These are phyloP conservation scores for Drosophila repleta DNA, from an alignment of 1,140 invertebrate genomes.

Conservation along the genomic window DNA sequence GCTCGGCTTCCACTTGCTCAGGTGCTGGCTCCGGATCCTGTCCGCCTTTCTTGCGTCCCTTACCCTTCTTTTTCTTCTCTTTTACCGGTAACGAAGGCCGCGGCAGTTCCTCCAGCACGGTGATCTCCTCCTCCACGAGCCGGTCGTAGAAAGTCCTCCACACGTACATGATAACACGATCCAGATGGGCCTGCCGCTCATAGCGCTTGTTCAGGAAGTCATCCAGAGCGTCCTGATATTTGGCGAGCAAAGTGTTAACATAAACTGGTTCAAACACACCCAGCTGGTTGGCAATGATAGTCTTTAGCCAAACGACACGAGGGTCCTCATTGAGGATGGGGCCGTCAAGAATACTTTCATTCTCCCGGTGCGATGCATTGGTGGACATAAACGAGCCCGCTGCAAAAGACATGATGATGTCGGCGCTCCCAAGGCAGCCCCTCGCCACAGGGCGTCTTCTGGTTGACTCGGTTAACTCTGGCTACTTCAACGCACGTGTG, in stretches of 20 bases:
- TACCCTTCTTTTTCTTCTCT: slow-evolving; percentile 73
- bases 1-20: slow-evolving; percentile 40
- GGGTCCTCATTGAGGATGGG: slow-evolving; percentile 50
- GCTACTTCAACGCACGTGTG: slow-evolving; percentile 7
- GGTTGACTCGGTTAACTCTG: background rate
- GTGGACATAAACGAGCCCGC: slow-evolving; percentile 4
- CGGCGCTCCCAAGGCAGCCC: background rate
- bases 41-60: slow-evolving; percentile 67
- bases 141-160: slow-evolving; percentile 86
- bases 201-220: slow-evolving; percentile 83
- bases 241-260: slow-evolving; percentile 61
- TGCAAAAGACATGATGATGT: slow-evolving; percentile 1
- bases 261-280: slow-evolving; percentile 76
- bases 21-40: slow-evolving; percentile 53
- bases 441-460: background rate
- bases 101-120: slow-evolving; percentile 85
- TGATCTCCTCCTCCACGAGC: slow-evolving; percentile 85
- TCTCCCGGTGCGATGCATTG: background rate
- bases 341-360: background rate
- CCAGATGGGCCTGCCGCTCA: slow-evolving; percentile 82
- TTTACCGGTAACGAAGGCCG: slow-evolving; percentile 60
- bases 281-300: slow-evolving; percentile 67
- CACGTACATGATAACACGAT: slow-evolving; percentile 84
- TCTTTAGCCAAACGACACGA: slow-evolving; percentile 72
- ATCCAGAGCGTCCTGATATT: slow-evolving; percentile 54